These are phyloP conservation scores for Lottia scabra DNA, from an alignment of 2,888 invertebrate species.

Conservation along the genomic window DNA sequence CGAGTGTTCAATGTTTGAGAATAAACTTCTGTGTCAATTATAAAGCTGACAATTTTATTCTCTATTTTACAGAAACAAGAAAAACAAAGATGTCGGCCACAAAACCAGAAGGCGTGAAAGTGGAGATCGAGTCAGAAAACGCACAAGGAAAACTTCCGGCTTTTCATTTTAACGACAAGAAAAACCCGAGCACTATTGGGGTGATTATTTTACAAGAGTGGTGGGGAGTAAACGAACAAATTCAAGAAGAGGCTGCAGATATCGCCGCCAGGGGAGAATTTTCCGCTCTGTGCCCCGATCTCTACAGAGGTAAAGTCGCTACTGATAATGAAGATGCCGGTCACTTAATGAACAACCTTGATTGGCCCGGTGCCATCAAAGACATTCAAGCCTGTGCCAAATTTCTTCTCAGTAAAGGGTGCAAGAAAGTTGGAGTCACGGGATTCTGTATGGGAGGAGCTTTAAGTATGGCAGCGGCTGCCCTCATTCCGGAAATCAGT, in stretches of 20 bases:
- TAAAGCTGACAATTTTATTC: too few species aligned
- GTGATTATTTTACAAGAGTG: slow-evolving; percentile 54
- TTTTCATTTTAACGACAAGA: background rate
- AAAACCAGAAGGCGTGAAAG: background rate
- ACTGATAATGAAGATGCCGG: slow-evolving; percentile 57
- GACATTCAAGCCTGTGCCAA: slow-evolving; percentile 56
- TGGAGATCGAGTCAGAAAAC: background rate
- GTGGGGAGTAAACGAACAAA: slow-evolving; percentile 64
- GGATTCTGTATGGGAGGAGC: slow-evolving; percentile 68
- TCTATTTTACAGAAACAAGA: too few species aligned
- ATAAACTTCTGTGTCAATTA: too few species aligned
- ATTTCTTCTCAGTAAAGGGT: slow-evolving; percentile 47
- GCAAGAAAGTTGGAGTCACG: slow-evolving; percentile 60
- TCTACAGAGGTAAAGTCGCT: slow-evolving; percentile 58
- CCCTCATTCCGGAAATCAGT: slow-evolving; percentile 45
- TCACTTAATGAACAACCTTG: slow-evolving; percentile 55
- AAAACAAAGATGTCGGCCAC: background rate
- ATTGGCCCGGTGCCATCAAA: slow-evolving; percentile 59
- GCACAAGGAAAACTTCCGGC: background rate
- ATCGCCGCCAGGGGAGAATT: slow-evolving; percentile 43
- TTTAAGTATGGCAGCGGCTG: slow-evolving; percentile 52
- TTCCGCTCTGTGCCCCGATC: slow-evolving; percentile 56
- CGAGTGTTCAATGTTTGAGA: too few species aligned
- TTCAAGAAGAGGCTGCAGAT: slow-evolving; percentile 43
- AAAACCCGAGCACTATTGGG: slow-evolving; percentile 35